phyloP scores from a whole-genome alignment of 2,797 vertebrate genomes.

The Microctenopoma stevenorrisi region DNA sequence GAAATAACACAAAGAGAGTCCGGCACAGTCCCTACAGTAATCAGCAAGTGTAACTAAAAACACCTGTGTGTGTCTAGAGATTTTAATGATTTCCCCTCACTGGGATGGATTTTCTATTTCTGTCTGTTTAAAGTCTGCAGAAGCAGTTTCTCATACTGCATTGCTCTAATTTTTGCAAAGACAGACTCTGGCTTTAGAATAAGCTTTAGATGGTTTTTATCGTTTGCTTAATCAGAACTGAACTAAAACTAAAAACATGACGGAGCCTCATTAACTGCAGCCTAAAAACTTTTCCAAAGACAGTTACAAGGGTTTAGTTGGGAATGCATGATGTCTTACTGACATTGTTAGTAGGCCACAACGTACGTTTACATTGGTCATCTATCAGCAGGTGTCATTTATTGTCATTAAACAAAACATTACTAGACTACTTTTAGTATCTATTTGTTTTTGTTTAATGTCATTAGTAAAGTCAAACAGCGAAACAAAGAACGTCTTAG shows the following conservation, averaged over 20 bases:
- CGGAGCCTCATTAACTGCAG: not conserved
- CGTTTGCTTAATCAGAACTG: not conserved
- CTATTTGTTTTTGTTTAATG: not conserved
- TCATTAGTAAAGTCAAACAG: constrained; percentile 16
- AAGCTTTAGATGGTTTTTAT: not conserved
- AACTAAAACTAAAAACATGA: too few species aligned
- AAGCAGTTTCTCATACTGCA: not conserved
- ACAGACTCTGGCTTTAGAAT: not conserved
- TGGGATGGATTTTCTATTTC: constrained; percentile 13
- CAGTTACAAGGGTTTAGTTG: too few species aligned
- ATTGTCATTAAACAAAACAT: constrained; percentile 1
- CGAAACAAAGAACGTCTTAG: not conserved
- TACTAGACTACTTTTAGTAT: not conserved
- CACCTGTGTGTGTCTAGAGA: constrained; percentile 31
- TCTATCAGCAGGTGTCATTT: constrained; percentile 2
- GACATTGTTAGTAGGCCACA: not conserved
- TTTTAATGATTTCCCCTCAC: constrained; percentile 10
- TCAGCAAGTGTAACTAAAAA: constrained; percentile 23
- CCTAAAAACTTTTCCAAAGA: not conserved
- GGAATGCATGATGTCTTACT: too few species aligned
- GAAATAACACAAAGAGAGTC: constrained; percentile 5
- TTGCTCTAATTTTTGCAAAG: not conserved
- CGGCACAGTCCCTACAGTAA: constrained; percentile 1
- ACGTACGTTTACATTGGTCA: not conserved
- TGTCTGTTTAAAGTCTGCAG: constrained; percentile 11